Conservation (phyloP, 2,113 vertebrate species). For the Leptocoma aspasia region DNA sequence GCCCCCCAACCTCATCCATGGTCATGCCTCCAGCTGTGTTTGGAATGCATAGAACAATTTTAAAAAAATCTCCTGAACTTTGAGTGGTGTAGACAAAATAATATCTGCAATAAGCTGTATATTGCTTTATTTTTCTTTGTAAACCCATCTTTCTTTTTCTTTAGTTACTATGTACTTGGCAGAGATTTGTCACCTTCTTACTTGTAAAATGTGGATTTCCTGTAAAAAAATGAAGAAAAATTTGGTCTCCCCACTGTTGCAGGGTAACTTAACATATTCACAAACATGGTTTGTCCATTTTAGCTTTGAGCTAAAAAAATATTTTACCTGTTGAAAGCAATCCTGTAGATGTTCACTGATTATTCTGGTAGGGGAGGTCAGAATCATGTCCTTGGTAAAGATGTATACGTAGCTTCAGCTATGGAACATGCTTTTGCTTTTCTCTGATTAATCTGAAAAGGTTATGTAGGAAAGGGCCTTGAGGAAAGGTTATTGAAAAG, state of each 20-base stretch:
- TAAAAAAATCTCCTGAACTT: background rate
- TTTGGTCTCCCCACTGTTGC: background rate
- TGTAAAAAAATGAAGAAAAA: background rate
- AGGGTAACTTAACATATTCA: background rate
- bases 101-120: background rate
- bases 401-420: background rate
- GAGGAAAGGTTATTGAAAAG: background rate
- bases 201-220: background rate
- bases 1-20: rapidly evolving
- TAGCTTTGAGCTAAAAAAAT: background rate
- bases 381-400: background rate
- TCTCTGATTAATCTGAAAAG: background rate
- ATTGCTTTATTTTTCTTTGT: background rate
- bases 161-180: background rate
- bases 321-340: background rate
- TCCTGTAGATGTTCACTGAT: background rate
- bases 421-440: background rate
- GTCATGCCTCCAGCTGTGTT: background rate
- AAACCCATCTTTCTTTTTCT: background rate
- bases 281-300: background rate
- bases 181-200: background rate
- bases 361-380: background rate
- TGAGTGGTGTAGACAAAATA: background rate
- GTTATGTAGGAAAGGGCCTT: background rate
- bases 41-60: background rate